These are phyloP conservation scores for Mystacides longicornis DNA, from an alignment of 2,888 invertebrate species.

Conservation along the genomic window DNA sequence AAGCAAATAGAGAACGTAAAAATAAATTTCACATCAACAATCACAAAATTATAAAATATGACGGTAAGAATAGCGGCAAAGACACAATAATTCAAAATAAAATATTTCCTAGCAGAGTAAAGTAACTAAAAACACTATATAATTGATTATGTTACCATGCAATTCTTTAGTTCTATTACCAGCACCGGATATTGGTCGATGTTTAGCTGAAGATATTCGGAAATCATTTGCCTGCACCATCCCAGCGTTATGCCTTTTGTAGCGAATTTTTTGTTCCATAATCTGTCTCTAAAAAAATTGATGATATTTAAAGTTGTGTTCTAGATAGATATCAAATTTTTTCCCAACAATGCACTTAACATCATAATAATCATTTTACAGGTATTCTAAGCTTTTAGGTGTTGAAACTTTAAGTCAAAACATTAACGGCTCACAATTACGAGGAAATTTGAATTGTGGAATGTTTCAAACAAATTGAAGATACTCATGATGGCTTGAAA, in stretches of 20 bases:
- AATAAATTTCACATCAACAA: too few species aligned
- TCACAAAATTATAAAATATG: too few species aligned
- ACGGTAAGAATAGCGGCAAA: too few species aligned
- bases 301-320: background rate
- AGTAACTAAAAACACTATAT: too few species aligned
- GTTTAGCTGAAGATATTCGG: slow-evolving; percentile 58
- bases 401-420: too few species aligned
- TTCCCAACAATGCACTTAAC: background rate
- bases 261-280: slow-evolving; percentile 83
- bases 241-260: slow-evolving; percentile 75
- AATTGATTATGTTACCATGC: slow-evolving; percentile 52
- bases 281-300: slow-evolving; percentile 59
- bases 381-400: background rate
- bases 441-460: too few species aligned
- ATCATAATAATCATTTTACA: background rate
- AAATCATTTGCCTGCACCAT: slow-evolving; percentile 84
- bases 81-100: too few species aligned
- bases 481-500: too few species aligned
- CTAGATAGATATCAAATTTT: background rate
- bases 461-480: too few species aligned
- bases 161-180: slow-evolving; percentile 58
- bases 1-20: too few species aligned
- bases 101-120: too few species aligned
- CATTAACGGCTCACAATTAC: too few species aligned
- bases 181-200: slow-evolving; percentile 54